Evolutionary conservation across 2,797 vertebrate genomes (phyloP).

Genomic region (Bradypodion pumilum): DNA sequence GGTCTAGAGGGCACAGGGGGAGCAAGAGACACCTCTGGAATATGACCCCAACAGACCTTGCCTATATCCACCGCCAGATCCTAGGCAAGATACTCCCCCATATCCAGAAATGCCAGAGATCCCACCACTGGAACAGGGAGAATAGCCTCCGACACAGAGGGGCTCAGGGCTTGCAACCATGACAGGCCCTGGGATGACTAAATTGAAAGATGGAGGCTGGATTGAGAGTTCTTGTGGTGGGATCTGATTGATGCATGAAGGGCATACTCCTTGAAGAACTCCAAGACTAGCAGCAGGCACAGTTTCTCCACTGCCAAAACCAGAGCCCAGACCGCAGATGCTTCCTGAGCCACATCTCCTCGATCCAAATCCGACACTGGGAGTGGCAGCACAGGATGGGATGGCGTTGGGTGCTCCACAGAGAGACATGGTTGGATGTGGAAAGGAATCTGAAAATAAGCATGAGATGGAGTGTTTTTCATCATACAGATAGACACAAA

Average conservation of each 20-base stretch:
- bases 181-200: background rate
- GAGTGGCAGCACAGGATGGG: background rate
- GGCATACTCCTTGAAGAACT: background rate
- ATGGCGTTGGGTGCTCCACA: background rate
- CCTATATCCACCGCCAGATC: background rate
- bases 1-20: background rate
- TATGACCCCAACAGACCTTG: fast-evolving
- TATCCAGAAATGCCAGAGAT: too few relatives aligned
- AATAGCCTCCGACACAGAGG: background rate
- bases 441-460: background rate
- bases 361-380: background rate
- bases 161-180: background rate
- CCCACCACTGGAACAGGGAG: background rate
- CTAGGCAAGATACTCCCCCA: background rate
- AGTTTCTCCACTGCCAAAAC: background rate
- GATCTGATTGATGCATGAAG: background rate
- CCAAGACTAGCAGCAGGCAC: background rate
- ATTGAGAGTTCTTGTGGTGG: background rate
- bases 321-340: background rate
- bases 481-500: too few relatives aligned
- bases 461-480: too few relatives aligned
- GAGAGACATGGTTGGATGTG: background rate
- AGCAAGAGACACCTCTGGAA: background rate
- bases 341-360: background rate
- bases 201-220: fast-evolving